Evolutionary conservation across 1,140 invertebrate species (phyloP).

Genomic region (Caenorhabditis remanei): DNA sequence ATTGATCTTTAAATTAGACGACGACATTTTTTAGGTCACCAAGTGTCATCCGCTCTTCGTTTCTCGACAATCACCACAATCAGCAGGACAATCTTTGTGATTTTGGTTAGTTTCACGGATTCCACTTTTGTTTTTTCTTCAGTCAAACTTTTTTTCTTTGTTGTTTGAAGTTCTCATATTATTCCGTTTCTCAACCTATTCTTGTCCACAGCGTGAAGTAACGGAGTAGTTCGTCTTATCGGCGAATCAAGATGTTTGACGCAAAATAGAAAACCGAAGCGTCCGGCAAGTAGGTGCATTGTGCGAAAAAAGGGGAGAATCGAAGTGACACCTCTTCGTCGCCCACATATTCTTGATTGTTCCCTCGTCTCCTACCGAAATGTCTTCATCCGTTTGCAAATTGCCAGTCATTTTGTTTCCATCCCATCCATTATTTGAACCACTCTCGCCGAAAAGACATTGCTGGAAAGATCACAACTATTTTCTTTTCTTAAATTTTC

Average conservation of each 20-base stretch:
- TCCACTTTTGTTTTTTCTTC: not conserved
- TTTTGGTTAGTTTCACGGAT: not conserved
- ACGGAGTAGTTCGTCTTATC: not conserved
- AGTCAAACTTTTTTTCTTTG: not conserved
- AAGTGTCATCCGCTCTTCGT: slow-evolving; percentile 39
- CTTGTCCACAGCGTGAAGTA: not conserved
- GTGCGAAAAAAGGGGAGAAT: slow-evolving; percentile 3
- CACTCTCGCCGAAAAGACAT: not conserved
- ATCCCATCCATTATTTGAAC: slow-evolving; percentile 9
- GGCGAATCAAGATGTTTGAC: not conserved
- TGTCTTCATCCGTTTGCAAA: not conserved
- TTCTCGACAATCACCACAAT: slow-evolving; percentile 43
- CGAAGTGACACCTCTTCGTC: not conserved
- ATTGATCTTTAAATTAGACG: not conserved
- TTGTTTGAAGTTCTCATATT: not conserved
- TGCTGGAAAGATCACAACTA: not conserved
- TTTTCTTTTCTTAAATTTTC: not conserved
- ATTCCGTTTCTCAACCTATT: not conserved
- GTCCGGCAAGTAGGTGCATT: slow-evolving; percentile 8
- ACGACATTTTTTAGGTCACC: slow-evolving; percentile 19
- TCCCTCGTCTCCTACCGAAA: not conserved
- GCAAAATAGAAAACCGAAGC: not conserved
- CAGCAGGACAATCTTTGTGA: slow-evolving; percentile 46
- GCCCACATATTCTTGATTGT: not conserved
- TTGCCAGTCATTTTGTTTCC: slow-evolving; percentile 47